Percentiles rank a stretch among this genome's conserved stretches.
phyloP scores from a whole-genome alignment of 1,140 invertebrate species.

The Cheumatopsyche charites region DNA sequence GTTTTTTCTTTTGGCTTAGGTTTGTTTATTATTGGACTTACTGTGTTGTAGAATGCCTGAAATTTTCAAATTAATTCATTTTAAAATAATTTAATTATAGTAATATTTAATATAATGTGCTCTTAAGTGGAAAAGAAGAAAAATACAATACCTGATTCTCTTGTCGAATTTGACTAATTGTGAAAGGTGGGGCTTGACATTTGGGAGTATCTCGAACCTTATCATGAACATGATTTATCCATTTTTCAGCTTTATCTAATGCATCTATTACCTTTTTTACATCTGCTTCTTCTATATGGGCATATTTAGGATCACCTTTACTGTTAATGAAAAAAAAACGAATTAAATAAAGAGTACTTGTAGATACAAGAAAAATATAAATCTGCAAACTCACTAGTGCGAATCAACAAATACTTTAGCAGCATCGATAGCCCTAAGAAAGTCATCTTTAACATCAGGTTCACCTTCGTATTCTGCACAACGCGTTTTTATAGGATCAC shows the following conservation, averaged over 20 bases:
- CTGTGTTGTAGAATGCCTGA: conserved; percentile 70
- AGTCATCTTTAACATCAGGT: conserved; percentile 76
- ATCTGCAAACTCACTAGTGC: conserved; percentile 59
- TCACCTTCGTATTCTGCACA: conserved; percentile 79
- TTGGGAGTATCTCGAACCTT: conserved; percentile 66
- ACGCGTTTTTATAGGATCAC: conserved; percentile 84
- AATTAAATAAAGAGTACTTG: background rate
- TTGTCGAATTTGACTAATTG: conserved; percentile 75
- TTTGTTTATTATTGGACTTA: conserved; percentile 81
- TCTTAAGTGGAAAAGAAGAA: no score
- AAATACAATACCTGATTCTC: conserved; percentile 76
- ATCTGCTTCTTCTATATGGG: conserved; percentile 82
- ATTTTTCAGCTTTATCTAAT: conserved; percentile 67
- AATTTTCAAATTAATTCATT: conserved; percentile 39
- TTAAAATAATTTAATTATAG: background rate
- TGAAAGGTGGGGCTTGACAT: conserved; percentile 73
- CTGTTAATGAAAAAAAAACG: conserved; percentile 50
- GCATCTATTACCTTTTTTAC: conserved; percentile 72
- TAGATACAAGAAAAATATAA: background rate
- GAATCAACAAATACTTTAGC: conserved; percentile 77
- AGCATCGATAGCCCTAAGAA: conserved; percentile 73
- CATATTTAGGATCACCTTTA: conserved; percentile 79
- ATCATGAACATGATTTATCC: conserved; percentile 76
- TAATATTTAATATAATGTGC: background rate
- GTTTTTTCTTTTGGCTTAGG: conserved; percentile 78